Conservation (phyloP, 1,140 invertebrate species). For the Dendrolimus punctatus region DNA sequence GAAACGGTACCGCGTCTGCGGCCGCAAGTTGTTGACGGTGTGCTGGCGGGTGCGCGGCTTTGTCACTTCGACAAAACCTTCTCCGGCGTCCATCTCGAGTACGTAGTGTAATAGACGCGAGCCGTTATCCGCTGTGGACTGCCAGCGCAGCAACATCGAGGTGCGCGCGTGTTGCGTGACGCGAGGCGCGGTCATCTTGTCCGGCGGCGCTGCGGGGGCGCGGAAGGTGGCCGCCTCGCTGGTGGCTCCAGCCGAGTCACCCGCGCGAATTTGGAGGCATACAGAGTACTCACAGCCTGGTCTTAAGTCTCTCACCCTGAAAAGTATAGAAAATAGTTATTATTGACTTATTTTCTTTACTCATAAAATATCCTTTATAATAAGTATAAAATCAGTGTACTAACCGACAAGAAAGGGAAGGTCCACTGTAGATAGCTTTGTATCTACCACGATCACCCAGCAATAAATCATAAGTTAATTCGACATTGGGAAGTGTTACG, state of each 20-base stretch:
- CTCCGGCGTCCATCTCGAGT: constrained; percentile 85
- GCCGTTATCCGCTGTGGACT: constrained; percentile 83
- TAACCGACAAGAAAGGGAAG: constrained; percentile 78
- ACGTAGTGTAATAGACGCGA: constrained; percentile 83
- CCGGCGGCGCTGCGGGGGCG: constrained; percentile 80
- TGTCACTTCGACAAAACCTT: constrained; percentile 80
- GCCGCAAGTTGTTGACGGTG: constrained; percentile 79
- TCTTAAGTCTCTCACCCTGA: constrained; percentile 82
- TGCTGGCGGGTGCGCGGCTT: constrained; percentile 81
- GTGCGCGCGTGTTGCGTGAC: constrained; percentile 73
- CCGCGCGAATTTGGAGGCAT: constrained; percentile 75
- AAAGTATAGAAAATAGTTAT: constrained; percentile 3
- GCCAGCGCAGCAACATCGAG: constrained; percentile 78
- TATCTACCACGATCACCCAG: constrained; percentile 86
- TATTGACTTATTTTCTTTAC: not conserved
- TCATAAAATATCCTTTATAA: too few relatives aligned
- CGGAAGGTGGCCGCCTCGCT: constrained; percentile 66
- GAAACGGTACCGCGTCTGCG: constrained; percentile 85
- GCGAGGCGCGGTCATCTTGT: constrained; percentile 74
- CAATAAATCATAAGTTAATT: constrained; percentile 83
- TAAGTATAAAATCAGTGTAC: constrained; percentile 9
- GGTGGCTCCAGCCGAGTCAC: constrained; percentile 67
- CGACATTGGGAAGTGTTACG: constrained; percentile 66
- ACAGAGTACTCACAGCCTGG: constrained; percentile 88
- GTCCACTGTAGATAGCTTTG: constrained; percentile 84